Base-by-base conservation (phyloP, 2,113 vertebrate species). In the Actenoides hombroni region DNA sequence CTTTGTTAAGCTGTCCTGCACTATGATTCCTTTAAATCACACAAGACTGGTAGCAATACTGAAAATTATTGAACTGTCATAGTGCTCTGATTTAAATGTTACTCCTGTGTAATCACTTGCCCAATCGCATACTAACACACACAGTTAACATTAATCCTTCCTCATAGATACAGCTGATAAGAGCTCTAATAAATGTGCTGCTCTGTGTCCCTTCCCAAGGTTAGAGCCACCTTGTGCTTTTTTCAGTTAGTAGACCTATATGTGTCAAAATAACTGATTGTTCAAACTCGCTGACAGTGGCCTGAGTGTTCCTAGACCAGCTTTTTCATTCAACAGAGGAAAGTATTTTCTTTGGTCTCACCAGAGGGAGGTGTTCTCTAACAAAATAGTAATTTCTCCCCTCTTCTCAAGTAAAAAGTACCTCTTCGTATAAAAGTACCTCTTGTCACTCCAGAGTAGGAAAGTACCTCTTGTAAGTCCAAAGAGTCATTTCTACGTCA, bases 181-280 rank as follows among this genome's bases (percentile, higher is more conserved):
- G 65, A 71, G 11, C 29, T 53, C 11, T 61, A 56, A 82, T 86
- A 75, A 76, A 69, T 64, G 39, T 79, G 48, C 31, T 83, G 31
- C 4, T 75, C 21, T 39, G 9, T 61, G 31, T 76, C 29, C 13
- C 39, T 87, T 93, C 42, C 42, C 82, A 90, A 92, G 82, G 67
- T 95, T 44, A 90, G 33, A 82, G 20, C 16, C 33, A 79, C 2
- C 42, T 23, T 83, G 67, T 88, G 67, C 9, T 86, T 88, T 73
- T 83, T 76, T 35, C 2, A 0, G 11, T 82, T 85, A 33, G 54
- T 60, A 69, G 82, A 53, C 61, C 23, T 68, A 17, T 28, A 37
- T 73, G 21, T 64, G 57, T 93, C 70, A 87, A 75, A 87, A 85
- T 68, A 82, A 93, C 39, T 71, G 69, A 54, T 67, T 88, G 65